Percentiles rank a stretch among this genome's conserved stretches.
Conservation (phyloP, 2,113 vertebrate species). For the Desmodus rotundus region DNA sequence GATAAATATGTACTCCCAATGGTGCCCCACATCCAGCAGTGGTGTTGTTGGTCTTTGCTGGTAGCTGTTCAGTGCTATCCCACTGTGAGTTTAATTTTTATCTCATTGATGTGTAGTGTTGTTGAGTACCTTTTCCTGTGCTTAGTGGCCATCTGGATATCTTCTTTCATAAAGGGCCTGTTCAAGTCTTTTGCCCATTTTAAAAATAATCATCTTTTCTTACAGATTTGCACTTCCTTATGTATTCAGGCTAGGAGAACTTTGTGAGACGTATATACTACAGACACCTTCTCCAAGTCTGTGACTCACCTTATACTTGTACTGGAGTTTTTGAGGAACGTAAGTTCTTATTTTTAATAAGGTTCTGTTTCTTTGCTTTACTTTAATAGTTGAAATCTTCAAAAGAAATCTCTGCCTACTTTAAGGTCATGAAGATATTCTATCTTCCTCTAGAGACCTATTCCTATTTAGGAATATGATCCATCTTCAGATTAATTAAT, state of each 20-base stretch:
- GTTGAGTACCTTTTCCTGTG: not conserved
- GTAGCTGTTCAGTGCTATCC: not conserved
- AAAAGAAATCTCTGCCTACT: not conserved
- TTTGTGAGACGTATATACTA: not conserved
- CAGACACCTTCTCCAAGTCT: not conserved
- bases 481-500: not conserved
- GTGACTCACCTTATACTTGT: not conserved
- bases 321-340: not conserved
- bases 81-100: not conserved
- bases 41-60: not conserved
- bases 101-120: not conserved
- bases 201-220: not conserved
- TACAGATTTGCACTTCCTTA: not conserved
- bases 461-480: not conserved
- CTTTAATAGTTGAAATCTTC: not conserved
- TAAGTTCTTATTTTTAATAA: not conserved
- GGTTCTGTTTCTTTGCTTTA: not conserved
- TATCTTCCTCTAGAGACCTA: not conserved
- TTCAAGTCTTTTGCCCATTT: not conserved
- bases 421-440: not conserved
- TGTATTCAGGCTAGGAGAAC: not conserved
- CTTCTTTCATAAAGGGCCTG: not conserved
- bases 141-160: not conserved
- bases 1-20: not conserved
- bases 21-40: not conserved